Percentiles rank a stretch among this genome's conserved stretches.
phyloP scores from a whole-genome alignment of 1,140 invertebrate genomes.

The Neodiprion virginianus region DNA sequence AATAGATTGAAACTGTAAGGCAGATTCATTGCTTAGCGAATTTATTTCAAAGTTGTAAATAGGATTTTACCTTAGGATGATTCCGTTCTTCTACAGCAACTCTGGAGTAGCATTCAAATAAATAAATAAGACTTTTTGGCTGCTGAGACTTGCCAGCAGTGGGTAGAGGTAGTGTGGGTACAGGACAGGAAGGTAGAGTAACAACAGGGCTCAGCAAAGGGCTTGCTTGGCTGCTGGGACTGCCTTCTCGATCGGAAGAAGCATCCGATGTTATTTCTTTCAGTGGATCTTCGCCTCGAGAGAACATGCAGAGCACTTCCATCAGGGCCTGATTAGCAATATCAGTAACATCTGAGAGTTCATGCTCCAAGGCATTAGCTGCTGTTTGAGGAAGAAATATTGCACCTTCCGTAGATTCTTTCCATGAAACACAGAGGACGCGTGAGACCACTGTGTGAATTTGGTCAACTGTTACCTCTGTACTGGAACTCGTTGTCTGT shows the following conservation, averaged over 20 bases:
- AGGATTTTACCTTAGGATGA: slow-evolving; percentile 70
- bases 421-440: slow-evolving; percentile 73
- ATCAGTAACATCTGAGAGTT: slow-evolving; percentile 62
- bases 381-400: slow-evolving; percentile 72
- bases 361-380: slow-evolving; percentile 58
- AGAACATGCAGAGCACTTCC: slow-evolving; percentile 71
- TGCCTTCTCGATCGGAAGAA: slow-evolving; percentile 60
- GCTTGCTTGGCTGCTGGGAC: slow-evolving; percentile 52
- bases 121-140: slow-evolving; percentile 65
- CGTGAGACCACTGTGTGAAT: slow-evolving; percentile 67
- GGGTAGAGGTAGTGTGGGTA: slow-evolving; percentile 34
- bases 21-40: slow-evolving; percentile 16
- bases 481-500: slow-evolving; percentile 61
- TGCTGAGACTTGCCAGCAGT: slow-evolving; percentile 55
- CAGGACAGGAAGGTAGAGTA: slow-evolving; percentile 36
- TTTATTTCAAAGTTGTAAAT: slow-evolving; percentile 15
- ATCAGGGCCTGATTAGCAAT: slow-evolving; percentile 71
- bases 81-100: slow-evolving; percentile 73
- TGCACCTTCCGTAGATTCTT: slow-evolving; percentile 63
- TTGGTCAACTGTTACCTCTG: slow-evolving; percentile 70
- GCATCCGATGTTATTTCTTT: slow-evolving; percentile 61
- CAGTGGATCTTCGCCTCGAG: slow-evolving; percentile 68
- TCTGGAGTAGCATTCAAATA: slow-evolving; percentile 73
- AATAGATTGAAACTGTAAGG: slow-evolving; percentile 15
- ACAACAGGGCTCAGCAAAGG: slow-evolving; percentile 45